Evolutionary conservation across 2,113 vertebrate species (phyloP), one percentile per base, ranked within the genome.

Genomic region (Ancistrus triradiatus): DNA sequence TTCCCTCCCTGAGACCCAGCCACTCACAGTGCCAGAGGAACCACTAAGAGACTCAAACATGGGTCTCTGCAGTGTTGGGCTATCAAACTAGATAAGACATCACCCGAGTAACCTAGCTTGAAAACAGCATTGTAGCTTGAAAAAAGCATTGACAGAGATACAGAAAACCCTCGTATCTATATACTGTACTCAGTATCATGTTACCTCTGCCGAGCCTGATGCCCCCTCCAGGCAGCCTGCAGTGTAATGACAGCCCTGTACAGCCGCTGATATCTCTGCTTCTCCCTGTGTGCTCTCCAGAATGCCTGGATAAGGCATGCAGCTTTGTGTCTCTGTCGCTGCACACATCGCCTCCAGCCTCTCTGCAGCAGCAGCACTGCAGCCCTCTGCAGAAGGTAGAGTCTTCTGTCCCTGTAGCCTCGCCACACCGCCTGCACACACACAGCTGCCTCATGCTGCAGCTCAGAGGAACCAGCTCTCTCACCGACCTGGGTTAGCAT

Each of bases 391-490:
- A 85, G 86, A 68, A 87, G 74, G 69, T 90, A 90, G 15, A 72
- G 82, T 1, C 82, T 86, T 22, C 92, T 85, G 51, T 79, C 86
- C 64, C 81, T 59, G 24, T 88, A 90, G 25, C 91, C 88, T 49
- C 92, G 85, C 96, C 96, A 98, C 72, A 84, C 83, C 0, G 81
- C 73, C 74, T 98, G 96, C n/a, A 98, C 84, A 38, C 87, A 40
- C 21, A 89, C 0, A 0, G 89, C 92, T 0, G 96, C 95, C 69
- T 33, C 77, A 60, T 78, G 17, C 48, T 85, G 77, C 62, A 78
- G 52, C 2, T 64, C 7, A 2, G 70, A 51, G 46, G 88, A 80
- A 33, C 63, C 70, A 74, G 24, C 1, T 49, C 17, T 18, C 35
- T 28, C 18, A 0, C 72, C 74, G 43, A 63, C 77, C 4, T 81